Conservation (phyloP, 2,888 invertebrate genomes). For the Brenthis ino region DNA sequence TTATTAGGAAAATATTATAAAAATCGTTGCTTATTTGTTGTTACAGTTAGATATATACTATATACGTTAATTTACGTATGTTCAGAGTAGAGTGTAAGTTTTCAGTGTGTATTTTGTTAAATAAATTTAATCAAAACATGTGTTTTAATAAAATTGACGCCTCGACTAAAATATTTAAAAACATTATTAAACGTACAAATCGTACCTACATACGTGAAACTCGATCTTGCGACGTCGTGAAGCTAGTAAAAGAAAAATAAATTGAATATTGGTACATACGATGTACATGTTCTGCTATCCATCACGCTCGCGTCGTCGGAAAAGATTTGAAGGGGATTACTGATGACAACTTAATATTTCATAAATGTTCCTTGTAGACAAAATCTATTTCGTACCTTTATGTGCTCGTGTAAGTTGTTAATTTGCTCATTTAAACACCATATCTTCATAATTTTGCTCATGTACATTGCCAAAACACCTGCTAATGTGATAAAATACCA, state of each 20-base stretch:
- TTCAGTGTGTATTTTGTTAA: background rate
- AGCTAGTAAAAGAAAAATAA: background rate
- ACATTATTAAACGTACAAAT: no score
- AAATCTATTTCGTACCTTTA: no score
- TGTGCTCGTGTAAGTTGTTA: no score
- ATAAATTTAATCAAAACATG: background rate
- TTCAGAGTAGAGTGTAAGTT: constrained; percentile 3
- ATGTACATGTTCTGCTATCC: background rate
- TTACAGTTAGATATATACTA: background rate
- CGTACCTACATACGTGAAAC: background rate
- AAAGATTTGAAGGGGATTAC: background rate
- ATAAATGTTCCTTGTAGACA: no score
- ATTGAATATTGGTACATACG: constrained; percentile 5
- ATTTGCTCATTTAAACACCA: background rate
- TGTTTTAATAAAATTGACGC: background rate
- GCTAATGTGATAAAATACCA: constrained; percentile 1
- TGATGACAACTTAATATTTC: background rate
- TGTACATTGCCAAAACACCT: background rate
- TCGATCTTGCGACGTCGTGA: background rate
- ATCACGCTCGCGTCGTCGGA: background rate
- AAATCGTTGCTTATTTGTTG: no score
- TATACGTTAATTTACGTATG: background rate
- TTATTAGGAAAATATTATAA: constrained; percentile 10
- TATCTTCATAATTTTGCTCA: background rate
- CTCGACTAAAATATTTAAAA: no score